phyloP scores from a whole-genome alignment of 2,888 invertebrate genomes.

The Nephrocerus scutellatus region DNA sequence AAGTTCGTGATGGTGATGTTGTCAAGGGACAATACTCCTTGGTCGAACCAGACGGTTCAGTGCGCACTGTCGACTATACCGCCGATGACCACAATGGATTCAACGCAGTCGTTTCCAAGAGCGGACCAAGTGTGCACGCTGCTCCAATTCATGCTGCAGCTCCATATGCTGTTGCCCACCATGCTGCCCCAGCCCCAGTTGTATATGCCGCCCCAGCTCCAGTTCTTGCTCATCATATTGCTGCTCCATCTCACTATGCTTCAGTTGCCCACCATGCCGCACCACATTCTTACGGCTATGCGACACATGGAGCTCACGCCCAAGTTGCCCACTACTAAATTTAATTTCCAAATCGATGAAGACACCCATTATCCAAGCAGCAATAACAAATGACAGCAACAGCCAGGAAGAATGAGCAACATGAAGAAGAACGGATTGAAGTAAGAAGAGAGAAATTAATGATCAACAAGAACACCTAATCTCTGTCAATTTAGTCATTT shows the following conservation, averaged over 20 bases:
- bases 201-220: constrained; percentile 28
- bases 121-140: constrained; percentile 42
- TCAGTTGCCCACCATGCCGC: too few relatives aligned
- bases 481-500: too few relatives aligned
- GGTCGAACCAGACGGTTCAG: constrained; percentile 48
- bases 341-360: too few relatives aligned
- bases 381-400: too few relatives aligned
- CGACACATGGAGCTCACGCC: constrained; percentile 38
- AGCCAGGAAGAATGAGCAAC: too few relatives aligned
- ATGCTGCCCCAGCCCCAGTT: too few relatives aligned
- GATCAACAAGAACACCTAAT: too few relatives aligned
- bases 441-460: too few relatives aligned
- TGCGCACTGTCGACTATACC: constrained; percentile 48
- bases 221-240: constrained; percentile 22
- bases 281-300: constrained; percentile 39
- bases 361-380: too few relatives aligned
- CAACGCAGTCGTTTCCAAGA: constrained; percentile 48
- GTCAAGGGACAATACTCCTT: constrained; percentile 49
- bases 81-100: constrained; percentile 48
- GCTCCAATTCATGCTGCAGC: constrained; percentile 26
- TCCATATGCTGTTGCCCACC: constrained; percentile 24
- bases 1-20: constrained; percentile 48
- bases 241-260: constrained; percentile 25
- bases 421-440: too few relatives aligned
- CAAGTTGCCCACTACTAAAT: constrained; percentile 41